Base-by-base conservation (phyloP, 2,113 vertebrate species). In the Coptodon bakossiorum region DNA sequence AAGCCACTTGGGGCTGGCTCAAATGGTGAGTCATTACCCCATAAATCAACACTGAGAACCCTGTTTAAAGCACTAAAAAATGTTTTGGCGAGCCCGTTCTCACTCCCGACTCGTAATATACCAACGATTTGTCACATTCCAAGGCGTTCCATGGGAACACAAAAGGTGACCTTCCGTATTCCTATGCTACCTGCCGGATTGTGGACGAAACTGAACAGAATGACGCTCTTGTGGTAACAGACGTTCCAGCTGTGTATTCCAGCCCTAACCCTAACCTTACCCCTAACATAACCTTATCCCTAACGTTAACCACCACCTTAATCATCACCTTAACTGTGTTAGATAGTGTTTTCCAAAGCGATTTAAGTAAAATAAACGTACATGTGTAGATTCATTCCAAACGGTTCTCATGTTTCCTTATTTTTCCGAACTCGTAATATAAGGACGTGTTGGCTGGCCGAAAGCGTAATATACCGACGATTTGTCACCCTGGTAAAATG, bases 81-180 rank as follows among this genome's bases (percentile, higher is more conserved):
- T 10, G 14, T 48, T 17, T 48, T 73, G 9, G 40, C 2, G 5
- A 19, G 0, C 29, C 59, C 4, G 59, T 61, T 61, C 29, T 34
- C 59, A 61, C 16, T 19, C 0, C 16, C 0, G 8, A 61, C 5
- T 2, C 3, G 0, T 61, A 19, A 19, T 61, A 61, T 61, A 34
- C 57, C 16, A 4, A 61, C 1, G 0, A 61, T 61, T 61, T 34
- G 16, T 61, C 57, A 10, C 29, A 31, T 61, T 31, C 56, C 14
- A 10, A 61, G 8, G 2, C 5, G 8, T 61, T 31, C 27, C 57
- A 61, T 1, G 0, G 27, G 2, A 61, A 61, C 3, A 5, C 16
- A 34, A 61, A 31, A 61, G 16, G 57, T 61, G 57, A 61, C 29
- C 16, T 0, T 19, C 29, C 0, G 0, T 5, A 61, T 61, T 61